phyloP scores from a whole-genome alignment of 2,797 vertebrate genomes.

The Pipistrellus pipistrellus region DNA sequence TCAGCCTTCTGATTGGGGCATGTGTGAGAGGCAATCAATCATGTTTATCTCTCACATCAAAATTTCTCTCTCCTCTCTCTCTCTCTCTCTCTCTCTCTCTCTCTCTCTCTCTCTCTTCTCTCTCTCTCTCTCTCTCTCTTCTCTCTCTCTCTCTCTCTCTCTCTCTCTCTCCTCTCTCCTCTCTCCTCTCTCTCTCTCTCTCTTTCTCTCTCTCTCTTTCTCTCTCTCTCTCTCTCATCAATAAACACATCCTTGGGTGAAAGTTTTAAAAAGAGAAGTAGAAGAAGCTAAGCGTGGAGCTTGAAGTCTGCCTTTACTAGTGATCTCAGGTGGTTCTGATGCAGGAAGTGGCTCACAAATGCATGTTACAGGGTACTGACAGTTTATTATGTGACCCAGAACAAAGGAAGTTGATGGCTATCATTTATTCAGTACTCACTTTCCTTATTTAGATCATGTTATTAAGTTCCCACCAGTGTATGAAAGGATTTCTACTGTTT shows the following conservation, averaged over 20 bases:
- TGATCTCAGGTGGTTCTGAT: neutral
- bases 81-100: neutral
- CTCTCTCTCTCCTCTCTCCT: neutral
- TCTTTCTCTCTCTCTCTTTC: no score
- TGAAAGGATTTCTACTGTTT: slow-evolving; percentile 9
- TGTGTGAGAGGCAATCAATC: neutral
- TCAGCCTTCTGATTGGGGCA: neutral
- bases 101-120: no score
- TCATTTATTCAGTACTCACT: neutral
- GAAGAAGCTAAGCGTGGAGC: neutral
- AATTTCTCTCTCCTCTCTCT: neutral
- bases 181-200: neutral
- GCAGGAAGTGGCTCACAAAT: neutral
- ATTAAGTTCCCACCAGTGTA: neutral
- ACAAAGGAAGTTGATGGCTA: neutral
- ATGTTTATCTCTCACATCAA: neutral
- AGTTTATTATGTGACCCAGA: neutral
- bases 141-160: neutral
- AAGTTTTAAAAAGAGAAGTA: neutral
- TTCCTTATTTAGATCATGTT: neutral
- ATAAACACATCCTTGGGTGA: neutral
- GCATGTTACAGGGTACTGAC: neutral
- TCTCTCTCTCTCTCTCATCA: neutral
- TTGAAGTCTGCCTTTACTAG: neutral
- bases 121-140: neutral